Conservation (phyloP, 2,797 vertebrate species). For the Sternarchorhynchus goeldii region DNA sequence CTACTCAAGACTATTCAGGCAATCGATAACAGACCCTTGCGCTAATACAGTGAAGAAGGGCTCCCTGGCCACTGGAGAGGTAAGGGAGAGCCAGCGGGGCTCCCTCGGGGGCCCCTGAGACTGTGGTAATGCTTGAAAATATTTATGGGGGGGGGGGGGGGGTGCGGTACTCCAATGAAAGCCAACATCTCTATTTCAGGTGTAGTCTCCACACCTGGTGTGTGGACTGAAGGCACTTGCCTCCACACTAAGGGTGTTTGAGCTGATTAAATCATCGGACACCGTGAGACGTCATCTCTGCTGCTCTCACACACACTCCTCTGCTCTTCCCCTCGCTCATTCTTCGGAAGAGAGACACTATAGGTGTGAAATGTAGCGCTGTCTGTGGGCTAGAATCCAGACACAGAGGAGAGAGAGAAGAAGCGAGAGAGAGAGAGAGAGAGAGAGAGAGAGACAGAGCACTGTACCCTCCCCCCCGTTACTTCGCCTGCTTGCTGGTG, state of each 20-base stretch:
- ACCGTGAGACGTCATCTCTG: conserved; percentile 47
- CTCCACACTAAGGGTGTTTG: conserved; percentile 7
- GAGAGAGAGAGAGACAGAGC: conserved; percentile 15
- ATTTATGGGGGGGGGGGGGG: conserved; percentile 72
- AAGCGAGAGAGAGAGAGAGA: conserved; percentile 17
- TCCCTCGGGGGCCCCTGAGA: conserved; percentile 69
- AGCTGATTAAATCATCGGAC: conserved; percentile 55
- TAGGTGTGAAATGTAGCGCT: conserved; percentile 51
- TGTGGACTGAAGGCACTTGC: conserved; percentile 44
- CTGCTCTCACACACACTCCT: conserved; percentile 44
- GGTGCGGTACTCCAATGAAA: conserved; percentile 75
- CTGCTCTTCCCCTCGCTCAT: conserved; percentile 33
- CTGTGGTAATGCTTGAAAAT: conserved; percentile 78
- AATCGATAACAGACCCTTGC: conserved; percentile 58
- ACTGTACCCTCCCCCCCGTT: not conserved
- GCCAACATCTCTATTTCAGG: conserved; percentile 64
- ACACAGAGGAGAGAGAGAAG: conserved; percentile 16
- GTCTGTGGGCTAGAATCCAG: conserved; percentile 42
- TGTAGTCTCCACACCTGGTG: conserved; percentile 77
- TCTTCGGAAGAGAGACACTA: conserved; percentile 57
- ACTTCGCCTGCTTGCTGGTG: conserved; percentile 50
- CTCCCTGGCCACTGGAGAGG: conserved; percentile 53
- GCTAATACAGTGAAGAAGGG: conserved; percentile 52
- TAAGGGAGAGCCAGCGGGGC: conserved; percentile 64
- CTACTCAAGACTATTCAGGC: conserved; percentile 48